These are phyloP conservation scores for Zaprionus bogoriensis DNA, from an alignment of 2,888 invertebrate species.

Conservation along the genomic window DNA sequence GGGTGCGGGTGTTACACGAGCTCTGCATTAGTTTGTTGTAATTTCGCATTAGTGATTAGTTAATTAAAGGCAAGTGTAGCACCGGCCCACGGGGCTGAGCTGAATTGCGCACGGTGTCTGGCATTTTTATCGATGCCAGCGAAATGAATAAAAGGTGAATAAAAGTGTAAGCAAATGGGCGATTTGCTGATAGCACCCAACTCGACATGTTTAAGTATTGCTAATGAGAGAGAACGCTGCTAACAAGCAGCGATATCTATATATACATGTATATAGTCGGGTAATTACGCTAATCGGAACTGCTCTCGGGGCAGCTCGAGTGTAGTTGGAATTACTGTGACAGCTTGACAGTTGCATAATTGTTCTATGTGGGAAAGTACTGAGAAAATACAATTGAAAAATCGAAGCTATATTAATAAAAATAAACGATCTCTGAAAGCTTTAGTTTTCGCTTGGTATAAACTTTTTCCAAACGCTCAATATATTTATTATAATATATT, in stretches of 20 bases:
- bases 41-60: constrained; percentile 65
- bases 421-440: too few relatives aligned
- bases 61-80: constrained; percentile 66
- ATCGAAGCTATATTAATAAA: too few relatives aligned
- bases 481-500: too few relatives aligned
- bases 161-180: constrained; percentile 12
- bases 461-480: too few relatives aligned
- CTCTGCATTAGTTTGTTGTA: constrained; percentile 54
- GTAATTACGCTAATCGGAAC: background rate
- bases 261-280: background rate
- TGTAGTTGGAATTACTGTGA: background rate
- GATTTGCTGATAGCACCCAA: constrained; percentile 24
- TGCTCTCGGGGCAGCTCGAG: background rate
- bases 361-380: too few relatives aligned
- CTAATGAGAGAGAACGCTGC: background rate
- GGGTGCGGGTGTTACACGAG: background rate
- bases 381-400: too few relatives aligned
- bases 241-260: background rate
- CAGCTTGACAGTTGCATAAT: too few relatives aligned
- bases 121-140: background rate
- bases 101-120: background rate
- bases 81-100: background rate
- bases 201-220: constrained; percentile 1
- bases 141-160: constrained; percentile 7
- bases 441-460: too few relatives aligned